Evolutionary conservation across 2,888 invertebrate genomes (phyloP), one percentile per base, ranked within the genome.

Genomic region (Pristionchus maxplancki): DNA sequence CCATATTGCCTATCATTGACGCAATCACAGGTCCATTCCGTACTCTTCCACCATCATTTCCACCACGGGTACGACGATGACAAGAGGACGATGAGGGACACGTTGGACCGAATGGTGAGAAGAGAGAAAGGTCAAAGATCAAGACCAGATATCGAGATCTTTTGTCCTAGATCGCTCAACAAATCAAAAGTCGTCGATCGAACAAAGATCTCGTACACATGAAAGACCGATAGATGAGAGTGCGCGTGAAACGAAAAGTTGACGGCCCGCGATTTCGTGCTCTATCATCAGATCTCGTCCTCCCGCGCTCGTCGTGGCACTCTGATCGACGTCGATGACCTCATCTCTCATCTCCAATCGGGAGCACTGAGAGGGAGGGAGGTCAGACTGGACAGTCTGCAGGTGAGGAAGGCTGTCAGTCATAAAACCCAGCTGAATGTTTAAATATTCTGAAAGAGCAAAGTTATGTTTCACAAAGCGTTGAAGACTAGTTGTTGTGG

Each of bases 261-360:
- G n/a, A n/a, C n/a, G n/a, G n/a, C n/a, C n/a, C n/a, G n/a, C n/a
- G n/a, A n/a, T 67, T 28, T 6, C 34, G 9, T 31, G 3, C 37
- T 44, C 74, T 24, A 1, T n/a, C 78, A 11, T 28, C 78, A 44
- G 44, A n/a, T 78, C 13, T 48, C 44, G n/a, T 78, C 78, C 2
- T 78, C 44, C 48, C 78, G 78, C 37, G 15, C 50, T 53, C 82
- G 82, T 83, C 82, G 82, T 44, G 82, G 53, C 0, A 83, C 53
- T 53, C 53, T 83, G 6, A 53, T 83, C 34, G 82, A 83, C 44
- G 82, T 83, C 0, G 82, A 83, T 20, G 82, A 83, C 3, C 82
- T 83, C 34, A 83, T 83, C 53, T 15, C 11, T 24, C 82, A 53
- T 83, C 82, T 83, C 8, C 50, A 83, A 31, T 44, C 50, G 53